Evolutionary conservation across 2,888 invertebrate species (phyloP), one percentile per base, ranked within the genome.

Genomic region (Drosophila nr. fundita): DNA sequence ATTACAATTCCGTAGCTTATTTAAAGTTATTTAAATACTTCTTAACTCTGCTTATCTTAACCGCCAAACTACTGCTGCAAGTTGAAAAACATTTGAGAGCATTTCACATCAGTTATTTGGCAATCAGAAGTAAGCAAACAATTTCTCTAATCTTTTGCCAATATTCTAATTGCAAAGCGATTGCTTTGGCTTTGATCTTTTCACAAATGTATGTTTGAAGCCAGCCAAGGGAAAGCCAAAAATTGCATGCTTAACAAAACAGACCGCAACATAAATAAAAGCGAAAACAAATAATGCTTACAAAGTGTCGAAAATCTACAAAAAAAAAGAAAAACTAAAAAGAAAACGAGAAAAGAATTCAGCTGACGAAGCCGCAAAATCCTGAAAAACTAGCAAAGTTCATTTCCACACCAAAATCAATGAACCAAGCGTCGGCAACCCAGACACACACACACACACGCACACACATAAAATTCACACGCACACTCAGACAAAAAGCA

Each of bases 341-440:
- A 27, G 54, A 54, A 54, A 54, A 38, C 10, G 13, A n/a, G 66
- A 42, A 42, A 48, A 36, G 32, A 54, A 53, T 62, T 71, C 53
- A 67, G 60, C 80, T 68, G 76, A 67, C 67, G 69, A 62, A 29
- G 73, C 70, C 69, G 50, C 73, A 73, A 71, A 78, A 75, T 27
- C 55, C 73, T 68, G 71, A 76, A 76, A 78, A 80, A 71, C 75
- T 76, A 78, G 74, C 70, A 90, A 87, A 90, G 90, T 87, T 87
- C 80, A 87, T 90, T 87, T 87, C 84, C 89, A 86, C 89, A 83
- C 89, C 86, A 87, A 90, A 87, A 87, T 90, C 87, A 87, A 87
- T 87, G 87, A 87, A 87, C 89, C 89, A 82, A 79, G 73, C 67
- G 73, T 69, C 67, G 80, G 77, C 67, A 60, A 72, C 52, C 72